Base-by-base conservation (phyloP, 2,113 vertebrate genomes). In the Phylloscopus trochilus region DNA sequence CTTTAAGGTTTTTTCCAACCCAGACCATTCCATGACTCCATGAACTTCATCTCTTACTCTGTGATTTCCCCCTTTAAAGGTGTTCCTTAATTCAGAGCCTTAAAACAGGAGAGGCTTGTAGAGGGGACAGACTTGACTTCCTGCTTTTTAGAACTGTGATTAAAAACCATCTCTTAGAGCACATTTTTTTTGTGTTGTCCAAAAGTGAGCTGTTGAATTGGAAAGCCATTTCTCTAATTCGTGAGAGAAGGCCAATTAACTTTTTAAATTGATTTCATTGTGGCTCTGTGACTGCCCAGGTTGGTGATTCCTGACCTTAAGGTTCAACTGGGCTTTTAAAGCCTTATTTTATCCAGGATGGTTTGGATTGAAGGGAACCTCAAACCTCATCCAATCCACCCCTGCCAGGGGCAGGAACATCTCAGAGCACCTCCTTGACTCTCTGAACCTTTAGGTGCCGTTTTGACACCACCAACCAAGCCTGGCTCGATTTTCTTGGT, bases 401-500 rank as follows among this genome's bases (percentile, higher is more conserved):
- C 33, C 49, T 56, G 0, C 20, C 15, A 17, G 2, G 11, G 4
- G 11, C 69, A 35, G 46, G 2, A 59, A 15, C 60, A 30, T 14
- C 53, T 59, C 16, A 6, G 27, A 58, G 58, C 58, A 49, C 2
- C 10, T 58, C n/a, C 37, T 22, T n/a, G 31, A 1, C 41, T 37
- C 51, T 24, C 18, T 43, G 41, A 72, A 6, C 62, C 17, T 51
- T 52, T 0, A 5, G 19, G 4, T 44, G 13, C 18, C 18, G 1
- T 28, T 74, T 89, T 28, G 23, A 7, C 3, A 10, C 0, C 23
- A 3, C 59, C 6, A 21, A 13, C 51, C 51, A 5, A 58, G 9
- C 6, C 9, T 41, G 52, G 6, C 49, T 46, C 31, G 2, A 1
- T 30, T 60, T 6, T 1, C 27, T 41, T 6, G 19, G 2, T 4